Evolutionary conservation across 2,113 vertebrate species (phyloP), one percentile per base, ranked within the genome.

Genomic region (Pelobates fuscus): DNA sequence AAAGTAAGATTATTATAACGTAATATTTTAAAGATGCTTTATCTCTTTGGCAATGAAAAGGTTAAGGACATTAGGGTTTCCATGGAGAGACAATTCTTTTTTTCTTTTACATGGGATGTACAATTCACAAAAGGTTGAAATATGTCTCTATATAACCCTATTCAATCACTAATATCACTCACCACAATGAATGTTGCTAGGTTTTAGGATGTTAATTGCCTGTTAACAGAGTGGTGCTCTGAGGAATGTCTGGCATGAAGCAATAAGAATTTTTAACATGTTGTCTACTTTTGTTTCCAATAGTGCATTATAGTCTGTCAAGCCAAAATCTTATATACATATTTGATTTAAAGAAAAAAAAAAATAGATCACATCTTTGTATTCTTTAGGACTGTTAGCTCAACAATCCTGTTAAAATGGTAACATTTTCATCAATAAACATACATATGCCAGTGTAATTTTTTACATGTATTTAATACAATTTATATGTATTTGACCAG

Each of bases 291-390:
- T 62, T 32, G 59, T 37, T 61, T 61, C 69, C 69, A 60, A 71
- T 61, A 57, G 69, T 71, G 58, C 69, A 61, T 57, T 49, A 61
- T 71, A 60, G 69, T 61, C 69, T 61, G 46, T 71, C 61, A 26
- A 61, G 61, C 69, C 69, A 71, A 71, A 61, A 71, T 71, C 58
- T 61, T 55, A 49, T 32, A 62, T 61, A 61, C 27, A 43, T 29
- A 24, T 60, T 44, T 61, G 29, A 49, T 32, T 71, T 57, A 57
- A 62, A 71, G 25, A 49, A 58, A 62, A 57, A 62, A 71, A 20
- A 49, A 58, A 62, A 71, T 23, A 71, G 58, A 41, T 43, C 60
- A 71, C 69, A 71, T 71, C 69, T 71, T 57, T 71, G 25, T 71
- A 71, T 61, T 71, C 57, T 62, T 26, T 49, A 52, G 29, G 27